A percentile compares a stretch with the other conserved stretches of the same genome.
Conservation (phyloP, 2,888 invertebrate species). For the Tetheella fluctuosa region DNA sequence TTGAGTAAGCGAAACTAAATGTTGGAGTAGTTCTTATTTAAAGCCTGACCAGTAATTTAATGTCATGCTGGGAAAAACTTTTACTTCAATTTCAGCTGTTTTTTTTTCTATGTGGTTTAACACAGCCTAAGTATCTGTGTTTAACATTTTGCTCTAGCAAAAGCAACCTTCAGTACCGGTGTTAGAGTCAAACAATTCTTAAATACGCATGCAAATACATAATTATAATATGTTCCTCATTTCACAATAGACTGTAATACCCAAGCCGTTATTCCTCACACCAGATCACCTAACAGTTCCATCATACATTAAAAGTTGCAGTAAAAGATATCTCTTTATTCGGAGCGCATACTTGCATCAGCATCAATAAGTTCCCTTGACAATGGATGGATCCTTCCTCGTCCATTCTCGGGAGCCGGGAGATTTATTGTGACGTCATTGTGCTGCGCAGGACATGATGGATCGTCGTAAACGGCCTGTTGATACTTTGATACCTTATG, state of each 20-base stretch:
- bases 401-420: constrained; percentile 15
- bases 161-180: too few relatives aligned
- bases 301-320: not conserved
- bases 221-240: not conserved
- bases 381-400: constrained; percentile 18
- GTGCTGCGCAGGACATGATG: constrained; percentile 33
- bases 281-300: not conserved
- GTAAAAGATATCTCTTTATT: constrained; percentile 39
- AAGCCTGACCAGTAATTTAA: too few relatives aligned
- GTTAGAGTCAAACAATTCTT: too few relatives aligned
- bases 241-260: not conserved
- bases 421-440: constrained; percentile 45
- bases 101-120: too few relatives aligned
- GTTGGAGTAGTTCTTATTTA: too few relatives aligned
- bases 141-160: too few relatives aligned
- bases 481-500: not conserved
- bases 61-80: too few relatives aligned
- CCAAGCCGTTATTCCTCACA: not conserved
- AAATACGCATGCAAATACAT: too few relatives aligned
- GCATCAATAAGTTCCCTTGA: constrained; percentile 9
- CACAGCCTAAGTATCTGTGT: too few relatives aligned
- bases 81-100: too few relatives aligned
- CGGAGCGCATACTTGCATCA: constrained; percentile 1
- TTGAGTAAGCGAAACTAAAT: too few relatives aligned
- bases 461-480: constrained; percentile 22